Evolutionary conservation across 2,888 invertebrate species (phyloP), one percentile per base, ranked within the genome.

Genomic region (Eledone cirrhosa): DNA sequence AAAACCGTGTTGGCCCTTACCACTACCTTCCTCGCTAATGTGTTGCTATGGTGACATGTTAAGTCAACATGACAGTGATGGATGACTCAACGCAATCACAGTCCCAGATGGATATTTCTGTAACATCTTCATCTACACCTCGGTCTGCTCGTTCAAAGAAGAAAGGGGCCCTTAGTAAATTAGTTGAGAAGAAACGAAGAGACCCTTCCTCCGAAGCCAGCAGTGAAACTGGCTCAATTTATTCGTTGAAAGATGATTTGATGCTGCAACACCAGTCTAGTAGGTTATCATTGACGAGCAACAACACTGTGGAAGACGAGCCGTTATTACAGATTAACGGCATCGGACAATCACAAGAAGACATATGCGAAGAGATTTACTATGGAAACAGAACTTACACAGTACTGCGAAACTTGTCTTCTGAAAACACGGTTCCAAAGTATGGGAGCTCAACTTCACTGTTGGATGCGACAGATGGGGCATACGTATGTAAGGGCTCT

Each of bases 131-230:
- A 31, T 72, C 31, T 4, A 80, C 76, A n/a, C 78, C 78, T 53
- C 29, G 31, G 27, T 78, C 47, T 81, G 84, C 83, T 16, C 80
- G 81, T 48, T 82, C 82, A 74, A 85, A 84, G 78, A 88, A 88
- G 81, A 87, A 87, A 79, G 85, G 86, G 81, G 84, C 86, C n/a
- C 80, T 85, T n/a, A 83, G 86, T 27, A 88, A 87, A 80, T 81
- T 87, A 29, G 86, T 84, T 19, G 87, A 86, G 77, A 85, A 82
- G 72, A 87, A 86, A 78, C 80, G 84, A 78, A 80, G 81, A 11
- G 80, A 77, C 16, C 41, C 27, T 2, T 65, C 81, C 22, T 84
- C 84, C 16, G 85, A 85, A 48, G 80, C 81, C 76, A 86, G 86
- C 41, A 87, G 86, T 80, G 86, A 87, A 77, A 82, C 81, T 81